These are phyloP conservation scores for Anhinga anhinga DNA, from an alignment of 2,113 vertebrate genomes.

Conservation along the genomic window DNA sequence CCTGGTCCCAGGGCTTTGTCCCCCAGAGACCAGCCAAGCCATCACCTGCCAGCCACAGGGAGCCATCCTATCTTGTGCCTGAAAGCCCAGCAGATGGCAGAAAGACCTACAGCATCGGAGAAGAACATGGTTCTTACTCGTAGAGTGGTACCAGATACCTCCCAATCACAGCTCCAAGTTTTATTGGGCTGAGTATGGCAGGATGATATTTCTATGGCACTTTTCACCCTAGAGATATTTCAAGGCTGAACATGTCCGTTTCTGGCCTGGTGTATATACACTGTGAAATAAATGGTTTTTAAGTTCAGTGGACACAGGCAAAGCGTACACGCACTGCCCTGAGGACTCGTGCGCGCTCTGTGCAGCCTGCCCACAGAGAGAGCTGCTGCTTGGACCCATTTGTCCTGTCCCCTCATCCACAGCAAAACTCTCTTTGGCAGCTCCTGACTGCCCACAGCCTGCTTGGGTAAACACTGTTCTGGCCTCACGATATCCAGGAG, in stretches of 20 bases:
- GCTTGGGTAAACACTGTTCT: neutral
- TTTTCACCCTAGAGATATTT: neutral
- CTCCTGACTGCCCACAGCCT: neutral
- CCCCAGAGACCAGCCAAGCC: neutral
- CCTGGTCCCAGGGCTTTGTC: neutral
- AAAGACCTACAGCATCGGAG: neutral
- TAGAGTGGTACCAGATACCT: accelerated
- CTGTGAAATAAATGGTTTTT: neutral
- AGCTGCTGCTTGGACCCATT: neutral
- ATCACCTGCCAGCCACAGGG: accelerated
- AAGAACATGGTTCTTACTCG: neutral
- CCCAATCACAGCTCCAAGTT: neutral
- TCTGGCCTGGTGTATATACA: neutral
- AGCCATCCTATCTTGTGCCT: neutral
- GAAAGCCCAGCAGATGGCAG: constrained; percentile 21
- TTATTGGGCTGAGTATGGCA: neutral
- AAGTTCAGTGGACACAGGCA: neutral
- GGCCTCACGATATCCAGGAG: neutral
- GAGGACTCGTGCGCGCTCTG: neutral
- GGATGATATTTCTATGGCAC: neutral
- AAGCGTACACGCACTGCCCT: neutral
- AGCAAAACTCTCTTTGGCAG: neutral
- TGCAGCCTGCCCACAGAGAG: neutral
- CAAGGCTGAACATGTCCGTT: neutral
- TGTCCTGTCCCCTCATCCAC: neutral